Base-by-base conservation (phyloP, 2,113 vertebrate genomes). In the Archilochus colubris region DNA sequence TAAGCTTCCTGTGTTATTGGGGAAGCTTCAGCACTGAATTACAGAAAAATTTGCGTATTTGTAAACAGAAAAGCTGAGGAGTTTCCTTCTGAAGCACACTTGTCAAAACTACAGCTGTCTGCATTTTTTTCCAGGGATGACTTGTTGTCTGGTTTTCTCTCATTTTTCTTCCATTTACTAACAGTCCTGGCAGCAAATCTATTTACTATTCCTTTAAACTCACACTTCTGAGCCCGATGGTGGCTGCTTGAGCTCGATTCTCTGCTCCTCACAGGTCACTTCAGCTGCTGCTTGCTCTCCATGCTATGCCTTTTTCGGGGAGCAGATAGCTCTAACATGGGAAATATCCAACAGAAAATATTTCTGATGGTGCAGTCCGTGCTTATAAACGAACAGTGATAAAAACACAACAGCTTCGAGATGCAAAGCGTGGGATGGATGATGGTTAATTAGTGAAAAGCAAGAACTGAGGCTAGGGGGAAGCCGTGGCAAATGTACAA, bases 51-150 rank as follows among this genome's bases (percentile, higher is more conserved):
- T 77, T 87, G 84, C 89, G 51, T 92, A 28, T 70, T 67, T 78
- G 58, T 77, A 64, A 88, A 87, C n/a, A 86, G 75, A 30, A 72
- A 76, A 75, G 64, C 44, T 25, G 40, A 31, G 66, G 88, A 38
- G 31, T 69, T 89, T 86, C 57, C 68, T 91, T 77, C 70, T 70
- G 53, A 59, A 94, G 55, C 53, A 23, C 58, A 76, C 85, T 86
- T 79, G 77, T 85, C 70, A 83, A 86, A 86, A 81, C 82, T 63
- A 72, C 67, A 72, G 94, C 75, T 85, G 67, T 36, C 33, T 73
- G 76, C 14, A 10, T 31, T 50, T 91, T 38, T 61, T 58, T 14
- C 28, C 31, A 17, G 33, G 16, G 38, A 77, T 80, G 40, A 89
- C 63, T 75, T 79, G 57, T 77, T 91, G 31, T 53, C 70, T 80